Evolutionary conservation across 1,140 invertebrate genomes (phyloP).

Genomic region (Drosophila orosa): DNA sequence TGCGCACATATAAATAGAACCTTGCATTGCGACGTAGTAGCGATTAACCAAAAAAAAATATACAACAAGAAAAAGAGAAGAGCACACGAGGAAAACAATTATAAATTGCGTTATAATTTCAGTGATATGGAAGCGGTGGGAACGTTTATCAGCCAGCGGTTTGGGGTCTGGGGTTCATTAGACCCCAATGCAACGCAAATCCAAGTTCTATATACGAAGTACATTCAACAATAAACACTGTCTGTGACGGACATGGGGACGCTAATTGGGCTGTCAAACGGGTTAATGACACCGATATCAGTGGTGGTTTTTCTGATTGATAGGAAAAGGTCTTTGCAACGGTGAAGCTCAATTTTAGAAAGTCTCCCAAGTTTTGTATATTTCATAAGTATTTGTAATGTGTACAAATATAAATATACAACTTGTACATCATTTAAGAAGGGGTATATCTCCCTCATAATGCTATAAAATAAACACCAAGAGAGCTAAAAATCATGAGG

Average conservation of each 20-base stretch:
- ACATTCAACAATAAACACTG: conserved; percentile 29
- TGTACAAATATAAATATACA: neutral
- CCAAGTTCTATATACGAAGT: conserved; percentile 41
- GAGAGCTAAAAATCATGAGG: neutral
- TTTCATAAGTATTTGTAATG: neutral
- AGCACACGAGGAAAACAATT: conserved; percentile 49
- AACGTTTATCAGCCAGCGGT: conserved; percentile 58
- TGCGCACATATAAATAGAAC: conserved; percentile 41
- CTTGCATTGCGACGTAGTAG: conserved; percentile 67
- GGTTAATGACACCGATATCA: conserved; percentile 57
- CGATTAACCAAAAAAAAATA: conserved; percentile 33
- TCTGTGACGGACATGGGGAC: conserved; percentile 42
- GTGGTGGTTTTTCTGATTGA: conserved; percentile 20
- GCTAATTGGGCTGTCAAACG: conserved; percentile 63
- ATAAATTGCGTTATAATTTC: conserved; percentile 77
- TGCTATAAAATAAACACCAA: too few species aligned
- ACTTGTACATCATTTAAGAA: neutral
- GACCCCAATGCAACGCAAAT: conserved; percentile 60
- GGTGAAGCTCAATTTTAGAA: neutral
- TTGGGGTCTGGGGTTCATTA: conserved; percentile 53
- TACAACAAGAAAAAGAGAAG: conserved; percentile 1
- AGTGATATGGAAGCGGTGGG: conserved; percentile 33
- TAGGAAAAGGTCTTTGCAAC: conserved; percentile 2
- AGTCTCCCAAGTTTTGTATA: neutral
- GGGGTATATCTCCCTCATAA: neutral